Evolutionary conservation across 1,140 invertebrate genomes (phyloP).

Genomic region (Plectrocnemia conspersa): DNA sequence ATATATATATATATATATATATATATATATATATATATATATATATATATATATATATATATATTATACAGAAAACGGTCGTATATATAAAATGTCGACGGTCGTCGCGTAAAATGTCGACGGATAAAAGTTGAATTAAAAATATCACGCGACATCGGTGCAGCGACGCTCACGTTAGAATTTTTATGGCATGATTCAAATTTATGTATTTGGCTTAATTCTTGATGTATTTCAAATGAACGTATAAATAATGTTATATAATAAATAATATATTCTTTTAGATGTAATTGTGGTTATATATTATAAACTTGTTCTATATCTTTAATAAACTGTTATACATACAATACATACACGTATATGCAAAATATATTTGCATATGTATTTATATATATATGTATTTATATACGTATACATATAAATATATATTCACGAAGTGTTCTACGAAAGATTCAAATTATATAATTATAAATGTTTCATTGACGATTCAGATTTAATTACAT

Average conservation of each 20-base stretch:
- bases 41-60: too few relatives aligned
- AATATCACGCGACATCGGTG: too few relatives aligned
- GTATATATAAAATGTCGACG: too few relatives aligned
- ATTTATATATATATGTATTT: slow-evolving; percentile 26
- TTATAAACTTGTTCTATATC: slow-evolving; percentile 32
- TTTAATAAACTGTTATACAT: slow-evolving; percentile 35
- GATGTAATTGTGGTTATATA: slow-evolving; percentile 34
- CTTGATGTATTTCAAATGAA: slow-evolving; percentile 32
- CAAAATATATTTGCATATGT: too few relatives aligned
- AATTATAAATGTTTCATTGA: slow-evolving; percentile 16
- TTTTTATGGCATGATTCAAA: slow-evolving; percentile 25
- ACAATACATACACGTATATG: too few relatives aligned
- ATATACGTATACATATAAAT: background rate
- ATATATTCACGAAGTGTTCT: slow-evolving; percentile 25
- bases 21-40: too few relatives aligned
- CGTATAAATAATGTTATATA: slow-evolving; percentile 27
- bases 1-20: too few relatives aligned
- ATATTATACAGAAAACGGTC: too few relatives aligned
- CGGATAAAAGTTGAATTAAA: too few relatives aligned
- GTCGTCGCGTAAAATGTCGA: too few relatives aligned
- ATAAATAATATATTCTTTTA: slow-evolving; percentile 32
- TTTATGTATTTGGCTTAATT: slow-evolving; percentile 33
- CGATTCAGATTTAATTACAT: too few relatives aligned
- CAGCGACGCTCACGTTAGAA: slow-evolving; percentile 22
- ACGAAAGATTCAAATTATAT: slow-evolving; percentile 17